These are phyloP conservation scores for Drosophila nigritarsus DNA, from an alignment of 2,888 invertebrate species.

Conservation along the genomic window DNA sequence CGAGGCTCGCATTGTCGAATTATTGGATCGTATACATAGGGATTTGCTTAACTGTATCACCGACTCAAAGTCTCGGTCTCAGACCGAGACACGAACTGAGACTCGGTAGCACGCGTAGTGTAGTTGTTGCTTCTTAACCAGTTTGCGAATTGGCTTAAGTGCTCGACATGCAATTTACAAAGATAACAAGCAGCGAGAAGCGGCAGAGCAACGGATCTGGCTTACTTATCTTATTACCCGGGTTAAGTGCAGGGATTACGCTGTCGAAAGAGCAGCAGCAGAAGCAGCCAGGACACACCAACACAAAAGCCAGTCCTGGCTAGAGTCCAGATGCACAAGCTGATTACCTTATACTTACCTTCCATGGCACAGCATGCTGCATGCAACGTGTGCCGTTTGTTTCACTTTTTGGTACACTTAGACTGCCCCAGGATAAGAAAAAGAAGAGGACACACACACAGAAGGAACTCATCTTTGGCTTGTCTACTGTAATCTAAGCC, in stretches of 20 bases:
- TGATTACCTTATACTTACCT: conserved; percentile 51
- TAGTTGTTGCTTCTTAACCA: conserved; percentile 46
- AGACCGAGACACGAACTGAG: background rate
- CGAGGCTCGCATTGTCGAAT: conserved; percentile 47
- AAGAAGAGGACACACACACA: conserved; percentile 5
- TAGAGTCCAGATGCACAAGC: conserved; percentile 59
- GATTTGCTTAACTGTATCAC: conserved; percentile 68
- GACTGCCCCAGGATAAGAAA: conserved; percentile 51
- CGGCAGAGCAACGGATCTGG: conserved; percentile 55
- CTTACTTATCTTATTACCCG: conserved; percentile 82
- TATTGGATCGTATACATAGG: conserved; percentile 45
- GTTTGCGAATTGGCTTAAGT: conserved; percentile 78
- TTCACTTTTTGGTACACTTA: conserved; percentile 71
- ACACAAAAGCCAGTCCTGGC: background rate
- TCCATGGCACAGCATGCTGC: conserved; percentile 34
- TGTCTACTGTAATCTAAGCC: conserved; percentile 50
- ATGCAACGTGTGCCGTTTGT: conserved; percentile 74
- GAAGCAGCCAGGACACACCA: background rate
- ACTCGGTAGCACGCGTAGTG: conserved; percentile 61
- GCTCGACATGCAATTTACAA: conserved; percentile 80
- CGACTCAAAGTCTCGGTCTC: conserved; percentile 3
- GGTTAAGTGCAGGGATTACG: conserved; percentile 80
- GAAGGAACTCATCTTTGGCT: conserved; percentile 22
- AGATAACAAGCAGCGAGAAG: conserved; percentile 73
- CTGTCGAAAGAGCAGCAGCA: conserved; percentile 76